Evolutionary conservation across 2,888 invertebrate genomes (phyloP), one percentile per base, ranked within the genome.

Genomic region (Dichetophora obliterata): DNA sequence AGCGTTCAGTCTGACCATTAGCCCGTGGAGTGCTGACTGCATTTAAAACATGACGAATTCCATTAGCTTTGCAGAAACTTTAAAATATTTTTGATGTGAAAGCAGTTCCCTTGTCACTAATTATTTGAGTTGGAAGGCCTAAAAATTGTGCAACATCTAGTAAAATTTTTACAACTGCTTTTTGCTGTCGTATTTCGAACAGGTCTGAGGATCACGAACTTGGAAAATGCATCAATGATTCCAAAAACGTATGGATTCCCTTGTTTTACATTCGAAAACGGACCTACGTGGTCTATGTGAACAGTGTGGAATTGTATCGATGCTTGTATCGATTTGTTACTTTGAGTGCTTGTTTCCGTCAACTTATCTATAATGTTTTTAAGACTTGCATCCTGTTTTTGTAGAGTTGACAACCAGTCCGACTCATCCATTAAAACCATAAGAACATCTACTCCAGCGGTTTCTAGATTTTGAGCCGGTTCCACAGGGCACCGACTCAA

Each of bases 211-310:
- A 31, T 31, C 3, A 3, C 31, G 5, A 31, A 31, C 31, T 31
- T 31, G 31, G 31, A 31, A 31, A 31, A 31, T 31, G 31, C 31
- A 31, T 31, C 31, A 31, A 31, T 31, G 3, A 31, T 4, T 4
- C 31, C 31, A n/a, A 31, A 31, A 31, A 4, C 31, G 5, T 31
- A 31, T 31, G 3, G 31, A 31, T 31, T 31, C 5, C 5, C 5
- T 31, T 31, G 31, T 31, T 31, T 82, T n/a, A 83, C 84, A 8
- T 80, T 79, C 19, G 84, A 83, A 73, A 85, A 86, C 8, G 85
- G 85, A 0, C 85, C 85, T 0, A 85, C 63, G 72, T 87, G 86
- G 75, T 87, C 87, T 0, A 87, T 66, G 52, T 87, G 85, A 3
- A 86, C 22, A 0, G 86, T 86, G 69, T 85, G 82, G 66, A 88